A percentile compares a stretch with the other conserved stretches of the same genome.
These are phyloP conservation scores for Sycobia sp. DNA, from an alignment of 1,140 invertebrate genomes.

Conservation along the genomic window DNA sequence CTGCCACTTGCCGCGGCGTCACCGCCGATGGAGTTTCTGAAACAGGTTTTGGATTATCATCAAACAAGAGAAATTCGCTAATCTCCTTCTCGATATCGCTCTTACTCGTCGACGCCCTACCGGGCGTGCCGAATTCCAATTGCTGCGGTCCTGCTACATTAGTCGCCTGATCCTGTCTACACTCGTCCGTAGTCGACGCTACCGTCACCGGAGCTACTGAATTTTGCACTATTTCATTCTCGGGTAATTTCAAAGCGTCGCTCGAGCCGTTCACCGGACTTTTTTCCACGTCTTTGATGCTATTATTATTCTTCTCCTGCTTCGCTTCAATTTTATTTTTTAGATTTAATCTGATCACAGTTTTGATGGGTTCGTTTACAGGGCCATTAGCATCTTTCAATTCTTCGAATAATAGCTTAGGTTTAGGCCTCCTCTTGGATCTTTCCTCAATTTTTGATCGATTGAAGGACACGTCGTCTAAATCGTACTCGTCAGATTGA, in stretches of 20 bases:
- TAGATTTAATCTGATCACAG: not conserved
- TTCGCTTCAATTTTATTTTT: not conserved
- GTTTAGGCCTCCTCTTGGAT: not conserved
- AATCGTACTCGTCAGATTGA: not conserved
- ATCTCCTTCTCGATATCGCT: not conserved
- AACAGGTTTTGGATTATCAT: constrained; percentile 2
- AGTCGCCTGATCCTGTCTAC: too few species aligned
- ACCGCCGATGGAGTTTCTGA: constrained; percentile 12
- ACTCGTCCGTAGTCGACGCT: not conserved
- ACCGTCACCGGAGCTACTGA: not conserved
- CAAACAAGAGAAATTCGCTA: not conserved
- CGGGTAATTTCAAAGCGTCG: too few species aligned
- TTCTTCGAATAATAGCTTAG: not conserved
- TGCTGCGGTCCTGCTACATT: not conserved
- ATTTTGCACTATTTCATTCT: too few species aligned
- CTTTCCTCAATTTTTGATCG: not conserved
- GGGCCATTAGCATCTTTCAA: not conserved
- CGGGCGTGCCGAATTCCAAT: too few species aligned
- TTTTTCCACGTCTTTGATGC: constrained; percentile 7
- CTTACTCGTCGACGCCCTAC: constrained; percentile 2
- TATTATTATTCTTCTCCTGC: constrained; percentile 28
- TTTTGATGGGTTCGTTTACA: not conserved
- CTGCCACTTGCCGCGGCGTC: not conserved
- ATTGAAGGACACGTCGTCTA: not conserved
- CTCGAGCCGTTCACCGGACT: not conserved